These are phyloP conservation scores for Magallana nippona DNA, from an alignment of 2,888 invertebrate genomes.

Conservation along the genomic window DNA sequence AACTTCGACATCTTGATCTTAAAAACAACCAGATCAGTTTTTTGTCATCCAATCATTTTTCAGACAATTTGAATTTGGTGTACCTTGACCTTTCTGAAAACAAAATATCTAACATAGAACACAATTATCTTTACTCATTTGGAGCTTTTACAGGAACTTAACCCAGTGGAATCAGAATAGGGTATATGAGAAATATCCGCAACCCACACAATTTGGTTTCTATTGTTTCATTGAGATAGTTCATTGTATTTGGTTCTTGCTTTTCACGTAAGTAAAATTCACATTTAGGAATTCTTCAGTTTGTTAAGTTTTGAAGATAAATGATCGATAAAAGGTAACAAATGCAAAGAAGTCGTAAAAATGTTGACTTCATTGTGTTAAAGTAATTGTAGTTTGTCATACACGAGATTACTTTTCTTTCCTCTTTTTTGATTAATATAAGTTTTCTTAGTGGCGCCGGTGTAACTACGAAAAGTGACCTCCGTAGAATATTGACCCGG, in stretches of 20 bases:
- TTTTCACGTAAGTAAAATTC: too few relatives aligned
- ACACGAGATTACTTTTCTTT: too few relatives aligned
- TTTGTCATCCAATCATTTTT: constrained; percentile 27
- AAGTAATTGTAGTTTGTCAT: too few relatives aligned
- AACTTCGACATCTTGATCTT: constrained; percentile 44
- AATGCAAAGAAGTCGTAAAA: not conserved
- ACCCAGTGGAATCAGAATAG: too few relatives aligned
- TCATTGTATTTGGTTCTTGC: not conserved
- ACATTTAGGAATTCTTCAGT: not conserved
- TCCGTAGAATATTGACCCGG: too few relatives aligned
- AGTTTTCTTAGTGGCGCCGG: too few relatives aligned
- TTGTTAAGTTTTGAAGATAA: not conserved
- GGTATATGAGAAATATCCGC: not conserved
- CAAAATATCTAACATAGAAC: too few relatives aligned
- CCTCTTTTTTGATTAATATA: too few relatives aligned
- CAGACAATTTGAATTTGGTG: constrained; percentile 23
- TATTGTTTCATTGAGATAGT: not conserved
- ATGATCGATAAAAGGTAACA: not conserved
- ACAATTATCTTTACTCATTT: too few relatives aligned
- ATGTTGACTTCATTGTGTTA: not conserved
- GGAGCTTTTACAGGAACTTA: too few relatives aligned
- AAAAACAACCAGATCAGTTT: constrained; percentile 21
- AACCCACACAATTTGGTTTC: not conserved
- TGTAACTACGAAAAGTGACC: too few relatives aligned
- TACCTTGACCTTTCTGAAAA: too few relatives aligned